These are phyloP conservation scores for Cyprinodon tularosa DNA, from an alignment of 2,113 vertebrate genomes.

Conservation along the genomic window DNA sequence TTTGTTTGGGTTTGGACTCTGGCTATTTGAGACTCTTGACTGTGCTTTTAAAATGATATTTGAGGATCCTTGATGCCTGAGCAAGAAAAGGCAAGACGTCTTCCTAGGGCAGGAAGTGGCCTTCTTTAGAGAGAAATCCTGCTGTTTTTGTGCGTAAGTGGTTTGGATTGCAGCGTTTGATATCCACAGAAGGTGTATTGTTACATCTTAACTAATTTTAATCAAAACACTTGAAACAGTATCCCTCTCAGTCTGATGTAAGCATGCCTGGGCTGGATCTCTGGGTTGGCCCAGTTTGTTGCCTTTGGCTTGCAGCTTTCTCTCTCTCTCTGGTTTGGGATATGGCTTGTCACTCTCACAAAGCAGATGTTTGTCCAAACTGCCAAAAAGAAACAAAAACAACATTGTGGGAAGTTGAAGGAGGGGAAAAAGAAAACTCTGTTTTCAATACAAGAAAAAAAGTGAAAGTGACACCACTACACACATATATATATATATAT, in stretches of 20 bases:
- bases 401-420: constrained; percentile 89
- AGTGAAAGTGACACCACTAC: constrained; percentile 43
- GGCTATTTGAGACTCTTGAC: constrained; percentile 64
- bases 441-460: constrained; percentile 71
- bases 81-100: constrained; percentile 56
- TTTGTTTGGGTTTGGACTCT: constrained; percentile 73
- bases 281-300: constrained; percentile 94
- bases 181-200: constrained; percentile 93
- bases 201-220: constrained; percentile 99
- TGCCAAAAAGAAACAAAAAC: constrained; percentile 98
- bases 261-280: constrained; percentile 92
- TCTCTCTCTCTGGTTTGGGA: constrained; percentile 86
- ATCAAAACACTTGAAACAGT: constrained; percentile 99
- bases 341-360: constrained; percentile 93
- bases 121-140: constrained; percentile 73
- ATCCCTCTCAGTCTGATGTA: constrained; percentile 91
- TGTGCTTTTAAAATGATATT: constrained; percentile 51
- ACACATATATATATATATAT: neutral
- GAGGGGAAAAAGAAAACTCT: constrained; percentile 50
- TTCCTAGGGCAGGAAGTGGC: constrained; percentile 46
- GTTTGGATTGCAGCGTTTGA: constrained; percentile 92
- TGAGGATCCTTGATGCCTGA: constrained; percentile 50
- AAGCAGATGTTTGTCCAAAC: constrained; percentile 99
- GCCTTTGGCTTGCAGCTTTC: constrained; percentile 91
- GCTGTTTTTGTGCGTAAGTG: constrained; percentile 77